These are phyloP conservation scores for Semnornis frantzii DNA, from an alignment of 2,113 vertebrate species.

Conservation along the genomic window DNA sequence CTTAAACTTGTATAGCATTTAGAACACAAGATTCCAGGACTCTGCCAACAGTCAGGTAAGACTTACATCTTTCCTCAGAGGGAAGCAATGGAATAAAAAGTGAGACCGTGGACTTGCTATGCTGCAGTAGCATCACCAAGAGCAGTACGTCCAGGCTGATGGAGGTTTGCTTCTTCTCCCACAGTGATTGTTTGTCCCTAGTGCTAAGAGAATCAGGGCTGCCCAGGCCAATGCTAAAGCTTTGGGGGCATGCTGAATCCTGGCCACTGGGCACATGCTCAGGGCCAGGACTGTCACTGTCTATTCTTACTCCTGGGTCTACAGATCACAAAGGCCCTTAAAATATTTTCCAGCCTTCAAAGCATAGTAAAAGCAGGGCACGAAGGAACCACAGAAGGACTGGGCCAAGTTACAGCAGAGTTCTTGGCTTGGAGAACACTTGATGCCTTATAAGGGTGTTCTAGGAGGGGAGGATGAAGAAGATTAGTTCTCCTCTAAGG, in stretches of 20 bases:
- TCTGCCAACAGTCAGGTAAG: not conserved
- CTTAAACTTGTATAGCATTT: not conserved
- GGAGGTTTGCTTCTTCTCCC: not conserved
- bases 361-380: not conserved
- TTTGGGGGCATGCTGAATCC: not conserved
- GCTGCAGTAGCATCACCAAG: not conserved
- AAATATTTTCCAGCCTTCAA: not conserved
- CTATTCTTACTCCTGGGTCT: not conserved
- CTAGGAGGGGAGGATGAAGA: not conserved
- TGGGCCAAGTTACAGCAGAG: not conserved
- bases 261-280: not conserved
- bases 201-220: not conserved
- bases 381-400: not conserved
- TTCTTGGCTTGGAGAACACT: not conserved
- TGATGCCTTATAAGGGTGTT: not conserved
- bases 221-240: not conserved
- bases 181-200: not conserved
- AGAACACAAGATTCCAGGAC: not conserved
- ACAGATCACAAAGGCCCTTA: not conserved
- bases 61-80: not conserved
- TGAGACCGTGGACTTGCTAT: not conserved
- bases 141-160: rapidly evolving
- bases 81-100: not conserved
- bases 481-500: not conserved
- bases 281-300: not conserved